Conservation (phyloP, 2,113 vertebrate species). For the Macquaria australasica region DNA sequence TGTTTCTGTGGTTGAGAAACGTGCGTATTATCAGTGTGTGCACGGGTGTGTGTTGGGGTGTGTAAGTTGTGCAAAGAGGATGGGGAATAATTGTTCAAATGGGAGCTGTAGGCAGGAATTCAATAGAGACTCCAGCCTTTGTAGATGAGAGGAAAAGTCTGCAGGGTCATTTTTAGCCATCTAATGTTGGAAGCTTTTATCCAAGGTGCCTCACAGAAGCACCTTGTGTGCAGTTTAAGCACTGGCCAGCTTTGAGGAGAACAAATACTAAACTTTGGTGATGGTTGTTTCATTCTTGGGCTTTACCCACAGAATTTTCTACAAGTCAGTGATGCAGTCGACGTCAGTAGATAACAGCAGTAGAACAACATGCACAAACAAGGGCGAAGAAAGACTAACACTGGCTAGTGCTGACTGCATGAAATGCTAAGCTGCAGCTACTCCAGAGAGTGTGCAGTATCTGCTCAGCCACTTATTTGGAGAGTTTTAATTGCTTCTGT, state of each 20-base stretch:
- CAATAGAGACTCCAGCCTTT: constrained; percentile 27
- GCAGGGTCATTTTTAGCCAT: constrained; percentile 10
- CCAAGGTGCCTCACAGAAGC: neutral
- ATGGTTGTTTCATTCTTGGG: neutral
- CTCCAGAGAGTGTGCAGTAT: neutral
- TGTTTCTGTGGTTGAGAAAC: neutral
- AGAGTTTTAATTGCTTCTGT: neutral
- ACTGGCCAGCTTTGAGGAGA: neutral
- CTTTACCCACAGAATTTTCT: no score
- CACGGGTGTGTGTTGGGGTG: neutral
- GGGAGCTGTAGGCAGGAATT: constrained; percentile 16
- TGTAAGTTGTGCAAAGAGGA: neutral
- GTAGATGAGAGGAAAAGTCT: constrained; percentile 36
- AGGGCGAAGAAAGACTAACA: neutral
- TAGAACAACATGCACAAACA: no score
- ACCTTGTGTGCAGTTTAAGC: neutral
- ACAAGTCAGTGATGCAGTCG: no score
- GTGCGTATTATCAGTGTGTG: neutral
- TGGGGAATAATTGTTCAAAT: constrained; percentile 6
- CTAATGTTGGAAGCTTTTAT: constrained; percentile 25
- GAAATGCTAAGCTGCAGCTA: neutral
- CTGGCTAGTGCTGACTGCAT: neutral
- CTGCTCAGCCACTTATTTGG: neutral
- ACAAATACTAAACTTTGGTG: neutral
- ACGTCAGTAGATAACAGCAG: no score